phyloP scores from a whole-genome alignment of 2,113 vertebrate species.

The Australoheros scitulus region DNA sequence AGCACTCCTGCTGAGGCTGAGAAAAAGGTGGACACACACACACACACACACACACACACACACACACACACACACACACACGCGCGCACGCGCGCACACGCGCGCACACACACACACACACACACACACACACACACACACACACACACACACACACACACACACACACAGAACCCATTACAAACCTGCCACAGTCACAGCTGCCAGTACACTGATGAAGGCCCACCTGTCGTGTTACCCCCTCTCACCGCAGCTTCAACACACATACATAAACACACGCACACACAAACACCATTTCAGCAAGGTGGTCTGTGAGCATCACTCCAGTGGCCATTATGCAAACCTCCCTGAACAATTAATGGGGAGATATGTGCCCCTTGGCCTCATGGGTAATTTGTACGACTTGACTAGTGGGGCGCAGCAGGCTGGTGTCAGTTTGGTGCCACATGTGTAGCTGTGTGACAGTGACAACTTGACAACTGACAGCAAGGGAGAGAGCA shows the following conservation, averaged over 20 bases:
- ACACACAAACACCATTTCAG: conserved; percentile 43
- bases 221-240: conserved; percentile 80
- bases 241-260: conserved; percentile 37
- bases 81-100: no score
- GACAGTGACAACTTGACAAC: conserved; percentile 64
- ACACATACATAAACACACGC: conserved; percentile 40
- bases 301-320: conserved; percentile 74
- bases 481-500: conserved; percentile 34
- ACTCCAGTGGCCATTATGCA: conserved; percentile 80
- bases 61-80: no score
- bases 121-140: conserved; percentile 35
- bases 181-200: conserved; percentile 80
- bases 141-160: conserved; percentile 19
- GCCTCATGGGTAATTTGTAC: conserved; percentile 78
- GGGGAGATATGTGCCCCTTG: conserved; percentile 72
- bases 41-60: not conserved
- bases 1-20: conserved; percentile 57
- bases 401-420: conserved; percentile 57
- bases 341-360: conserved; percentile 82
- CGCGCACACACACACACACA: not conserved
- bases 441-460: conserved; percentile 56
- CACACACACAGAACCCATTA: conserved; percentile 67
- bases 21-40: conserved; percentile 8
- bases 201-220: conserved; percentile 83
- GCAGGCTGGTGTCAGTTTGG: conserved; percentile 60